Evolutionary conservation across 2,888 invertebrate species (phyloP), one percentile per base, ranked within the genome.

Genomic region (Itoplectis maculator): DNA sequence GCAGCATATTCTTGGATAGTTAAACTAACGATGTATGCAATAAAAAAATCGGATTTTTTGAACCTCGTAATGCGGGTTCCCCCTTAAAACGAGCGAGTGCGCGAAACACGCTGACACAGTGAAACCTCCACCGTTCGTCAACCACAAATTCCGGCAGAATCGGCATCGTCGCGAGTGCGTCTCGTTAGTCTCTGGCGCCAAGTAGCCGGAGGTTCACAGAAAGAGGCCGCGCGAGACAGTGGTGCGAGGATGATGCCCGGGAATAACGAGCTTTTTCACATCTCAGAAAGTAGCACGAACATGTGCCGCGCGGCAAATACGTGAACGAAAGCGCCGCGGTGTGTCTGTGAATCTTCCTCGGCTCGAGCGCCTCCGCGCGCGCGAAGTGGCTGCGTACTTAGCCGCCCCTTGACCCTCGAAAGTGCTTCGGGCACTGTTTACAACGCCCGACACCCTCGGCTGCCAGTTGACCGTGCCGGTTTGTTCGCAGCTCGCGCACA

Each of bases 251-350:
- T 86, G 85, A n/a, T n/a, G n/a, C n/a, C 88, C 88, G 84, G 82
- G 83, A 69, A 84, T 88, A 88, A 88, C 88, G 88, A 88, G 88
- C 88, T 85, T 85, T 88, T 88, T 88, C 37, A 85, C 85, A 86
- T 82, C 66, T 15, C n/a, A 11, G 23, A 51, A 40, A 20, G 35
- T 20, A 29, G 23, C 54, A 51, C 47, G 42, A 61, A 73, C 42
- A 63, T 78, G 54, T 81, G 84, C 81, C 54, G 68, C 54, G 68
- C 63, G 61, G 69, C 78, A 80, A 68, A 40, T 75, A 84, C 82
- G 85, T 68, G 84, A 87, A 86, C 84, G 85, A 85, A 45, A 54
- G 49, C 37, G 29, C 29, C 29, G 29, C 9, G 18, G 74, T 65
- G 42, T 18, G 18, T 77, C 65, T 61, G 51, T 20, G 84, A 89